Percentiles rank a stretch among this genome's conserved stretches.
Conservation (phyloP, 2,113 vertebrate genomes). For the Cyprinus carpio region DNA sequence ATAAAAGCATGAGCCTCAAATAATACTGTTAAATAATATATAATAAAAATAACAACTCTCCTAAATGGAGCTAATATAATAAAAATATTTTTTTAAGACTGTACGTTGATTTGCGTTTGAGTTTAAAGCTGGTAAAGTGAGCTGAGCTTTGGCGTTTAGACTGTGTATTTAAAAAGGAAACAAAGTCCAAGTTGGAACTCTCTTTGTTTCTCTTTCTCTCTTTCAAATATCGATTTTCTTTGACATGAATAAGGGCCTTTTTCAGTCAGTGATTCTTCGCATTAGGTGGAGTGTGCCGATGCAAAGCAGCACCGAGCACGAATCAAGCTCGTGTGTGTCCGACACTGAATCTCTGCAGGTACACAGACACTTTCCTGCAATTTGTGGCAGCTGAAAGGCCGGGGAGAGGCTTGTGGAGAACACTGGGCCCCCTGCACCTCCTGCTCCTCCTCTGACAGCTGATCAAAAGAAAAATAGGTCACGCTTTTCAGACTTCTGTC, state of each 20-base stretch:
- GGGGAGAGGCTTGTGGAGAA: slow-evolving; percentile 53
- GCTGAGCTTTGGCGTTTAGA: background rate
- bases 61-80: background rate
- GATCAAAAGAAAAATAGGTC: slow-evolving; percentile 85
- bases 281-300: slow-evolving; percentile 29
- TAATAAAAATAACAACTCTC: background rate
- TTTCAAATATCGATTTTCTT: slow-evolving; percentile 47
- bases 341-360: slow-evolving; percentile 32
- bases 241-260: slow-evolving; percentile 49
- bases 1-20: background rate
- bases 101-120: background rate
- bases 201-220: background rate
- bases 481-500: slow-evolving; percentile 82
- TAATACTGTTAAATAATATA: too few relatives aligned
- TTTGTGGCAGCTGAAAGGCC: slow-evolving; percentile 75
- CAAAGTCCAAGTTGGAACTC: slow-evolving; percentile 10
- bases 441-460: slow-evolving; percentile 80
- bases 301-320: slow-evolving; percentile 19
- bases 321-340: slow-evolving; percentile 30
- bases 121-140: background rate
- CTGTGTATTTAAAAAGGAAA: background rate
- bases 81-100: background rate
- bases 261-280: slow-evolving; percentile 43
- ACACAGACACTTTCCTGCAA: slow-evolving; percentile 57
- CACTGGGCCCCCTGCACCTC: slow-evolving; percentile 64